These are phyloP conservation scores for Rhadinocentrus ornatus DNA, from an alignment of 2,797 vertebrate genomes.

Conservation along the genomic window DNA sequence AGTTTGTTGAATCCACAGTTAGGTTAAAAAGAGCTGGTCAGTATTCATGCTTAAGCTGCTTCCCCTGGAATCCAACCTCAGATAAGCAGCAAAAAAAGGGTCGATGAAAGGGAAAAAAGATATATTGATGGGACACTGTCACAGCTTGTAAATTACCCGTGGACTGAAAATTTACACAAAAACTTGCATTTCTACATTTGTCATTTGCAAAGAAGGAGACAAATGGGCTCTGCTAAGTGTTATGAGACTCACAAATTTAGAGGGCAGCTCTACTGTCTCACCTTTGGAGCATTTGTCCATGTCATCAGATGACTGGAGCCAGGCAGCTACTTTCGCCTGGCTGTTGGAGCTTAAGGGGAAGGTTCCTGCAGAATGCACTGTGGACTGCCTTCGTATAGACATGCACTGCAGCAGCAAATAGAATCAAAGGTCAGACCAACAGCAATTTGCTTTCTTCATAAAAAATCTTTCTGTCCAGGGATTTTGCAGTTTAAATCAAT, in stretches of 20 bases:
- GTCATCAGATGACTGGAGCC: conserved; percentile 94
- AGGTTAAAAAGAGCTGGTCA: not conserved
- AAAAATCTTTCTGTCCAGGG: not conserved
- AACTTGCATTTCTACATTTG: not conserved
- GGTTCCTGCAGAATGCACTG: conserved; percentile 80
- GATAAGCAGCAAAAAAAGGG: not conserved
- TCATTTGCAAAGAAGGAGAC: not conserved
- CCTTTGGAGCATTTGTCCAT: conserved; percentile 97
- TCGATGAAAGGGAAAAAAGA: not conserved
- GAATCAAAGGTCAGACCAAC: conserved; percentile 47
- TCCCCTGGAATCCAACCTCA: not conserved
- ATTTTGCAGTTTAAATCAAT: conserved; percentile 5
- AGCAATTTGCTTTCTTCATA: conserved; percentile 9
- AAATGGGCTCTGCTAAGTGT: not conserved
- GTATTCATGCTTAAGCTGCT: too few relatives aligned
- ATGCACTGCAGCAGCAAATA: conserved; percentile 76
- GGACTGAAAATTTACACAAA: conserved; percentile 1
- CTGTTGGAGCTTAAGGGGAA: conserved; percentile 86
- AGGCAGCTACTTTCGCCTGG: conserved; percentile 90
- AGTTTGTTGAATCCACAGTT: not conserved
- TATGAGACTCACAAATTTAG: not conserved
- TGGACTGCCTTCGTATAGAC: conserved; percentile 86
- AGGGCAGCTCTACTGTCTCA: conserved; percentile 59
- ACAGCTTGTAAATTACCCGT: not conserved
- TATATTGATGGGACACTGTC: not conserved